A percentile compares a stretch with the other conserved stretches of the same genome.
These are phyloP conservation scores for Spisula solida DNA, from an alignment of 2,888 invertebrate genomes.

Conservation along the genomic window DNA sequence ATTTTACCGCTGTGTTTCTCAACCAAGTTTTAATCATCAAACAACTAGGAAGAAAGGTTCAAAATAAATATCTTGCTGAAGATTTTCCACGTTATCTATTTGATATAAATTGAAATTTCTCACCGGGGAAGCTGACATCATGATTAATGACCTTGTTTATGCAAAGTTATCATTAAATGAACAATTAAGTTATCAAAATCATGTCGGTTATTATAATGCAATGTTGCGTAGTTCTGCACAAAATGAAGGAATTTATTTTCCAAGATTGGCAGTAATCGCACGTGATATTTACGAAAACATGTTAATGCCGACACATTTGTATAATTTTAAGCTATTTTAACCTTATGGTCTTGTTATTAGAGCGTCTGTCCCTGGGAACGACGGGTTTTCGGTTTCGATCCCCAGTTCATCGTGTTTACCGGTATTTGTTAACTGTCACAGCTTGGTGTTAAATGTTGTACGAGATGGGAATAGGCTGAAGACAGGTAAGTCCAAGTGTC, in stretches of 20 bases:
- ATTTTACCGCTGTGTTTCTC: no score
- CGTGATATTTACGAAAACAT: not conserved
- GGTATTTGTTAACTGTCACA: no score
- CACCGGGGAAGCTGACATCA: not conserved
- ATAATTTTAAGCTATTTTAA: no score
- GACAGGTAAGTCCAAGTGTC: no score
- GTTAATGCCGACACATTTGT: not conserved
- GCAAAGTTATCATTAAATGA: constrained; percentile 20
- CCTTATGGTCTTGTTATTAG: no score
- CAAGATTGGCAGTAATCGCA: not conserved
- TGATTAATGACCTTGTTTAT: not conserved
- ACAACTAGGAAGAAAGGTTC: no score
- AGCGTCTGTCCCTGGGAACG: no score
- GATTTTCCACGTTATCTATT: not conserved
- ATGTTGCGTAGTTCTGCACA: not conserved
- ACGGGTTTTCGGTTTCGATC: no score
- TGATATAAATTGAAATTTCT: not conserved
- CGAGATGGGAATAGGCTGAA: no score
- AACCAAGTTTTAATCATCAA: not conserved
- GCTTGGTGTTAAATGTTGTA: no score
- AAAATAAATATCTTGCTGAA: no score
- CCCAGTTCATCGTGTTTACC: no score
- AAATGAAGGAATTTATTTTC: not conserved
- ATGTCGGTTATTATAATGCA: not conserved
- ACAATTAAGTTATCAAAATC: constrained; percentile 6